A percentile compares a stretch with the other conserved stretches of the same genome.
Conservation (phyloP, 1,140 invertebrate species). For the Heliothis subflexa region DNA sequence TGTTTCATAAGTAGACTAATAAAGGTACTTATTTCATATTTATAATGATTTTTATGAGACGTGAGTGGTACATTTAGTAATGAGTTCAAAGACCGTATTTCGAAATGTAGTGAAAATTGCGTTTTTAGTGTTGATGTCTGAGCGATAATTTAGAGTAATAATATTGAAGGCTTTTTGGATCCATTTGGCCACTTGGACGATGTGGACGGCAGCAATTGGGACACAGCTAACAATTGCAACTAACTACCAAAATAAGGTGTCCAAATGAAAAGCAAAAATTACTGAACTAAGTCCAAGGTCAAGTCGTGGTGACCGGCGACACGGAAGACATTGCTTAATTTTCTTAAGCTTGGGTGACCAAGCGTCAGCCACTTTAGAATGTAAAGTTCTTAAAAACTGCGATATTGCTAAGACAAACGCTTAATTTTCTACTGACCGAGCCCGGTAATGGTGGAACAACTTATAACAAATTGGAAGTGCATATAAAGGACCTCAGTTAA, state of each 20-base stretch:
- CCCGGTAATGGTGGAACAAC: background rate
- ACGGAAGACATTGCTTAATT: slow-evolving; percentile 12
- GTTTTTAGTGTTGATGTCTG: background rate
- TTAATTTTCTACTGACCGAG: slow-evolving; percentile 25
- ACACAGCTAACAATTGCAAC: background rate
- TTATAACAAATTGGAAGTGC: background rate
- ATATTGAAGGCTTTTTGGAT: background rate
- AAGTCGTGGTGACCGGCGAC: background rate
- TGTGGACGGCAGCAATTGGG: background rate
- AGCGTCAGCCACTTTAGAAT: slow-evolving; percentile 33
- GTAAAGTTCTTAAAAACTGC: background rate
- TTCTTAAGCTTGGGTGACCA: slow-evolving; percentile 27
- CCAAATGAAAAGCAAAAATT: too few relatives aligned
- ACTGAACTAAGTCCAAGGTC: too few relatives aligned
- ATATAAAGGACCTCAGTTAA: too few relatives aligned
- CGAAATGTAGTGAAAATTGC: background rate
- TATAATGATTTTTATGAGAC: background rate
- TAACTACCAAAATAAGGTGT: background rate
- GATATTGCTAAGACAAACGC: slow-evolving; percentile 17
- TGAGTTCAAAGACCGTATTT: background rate
- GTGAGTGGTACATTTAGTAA: background rate
- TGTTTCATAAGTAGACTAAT: slow-evolving; percentile 8
- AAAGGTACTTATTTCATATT: background rate
- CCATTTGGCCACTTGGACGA: background rate
- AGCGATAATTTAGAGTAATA: background rate